These are phyloP conservation scores for Globodera ellingtonae DNA, from an alignment of 1,140 invertebrate species.

Conservation along the genomic window DNA sequence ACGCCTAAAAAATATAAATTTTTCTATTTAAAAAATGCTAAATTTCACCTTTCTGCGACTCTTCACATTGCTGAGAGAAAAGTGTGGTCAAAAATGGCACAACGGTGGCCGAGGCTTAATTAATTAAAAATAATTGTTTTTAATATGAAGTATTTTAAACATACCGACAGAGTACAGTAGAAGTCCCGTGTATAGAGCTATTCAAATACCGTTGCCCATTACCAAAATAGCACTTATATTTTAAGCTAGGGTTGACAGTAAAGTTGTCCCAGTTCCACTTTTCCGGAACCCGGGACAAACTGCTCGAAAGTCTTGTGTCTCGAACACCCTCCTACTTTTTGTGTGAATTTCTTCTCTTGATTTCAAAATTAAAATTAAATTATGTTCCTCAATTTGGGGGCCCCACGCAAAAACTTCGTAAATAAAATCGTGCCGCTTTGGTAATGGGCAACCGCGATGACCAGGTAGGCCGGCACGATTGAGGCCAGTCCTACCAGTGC, in stretches of 20 bases:
- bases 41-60: background rate
- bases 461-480: constrained; percentile 84
- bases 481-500: constrained; percentile 79
- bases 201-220: background rate
- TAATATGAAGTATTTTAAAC: constrained; percentile 14
- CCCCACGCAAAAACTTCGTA: too few species aligned
- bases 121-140: background rate
- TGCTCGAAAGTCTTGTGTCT: too few species aligned
- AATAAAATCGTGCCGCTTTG: constrained; percentile 26
- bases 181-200: background rate
- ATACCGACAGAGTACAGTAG: background rate
- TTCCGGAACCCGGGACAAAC: too few species aligned
- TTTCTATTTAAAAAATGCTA: background rate
- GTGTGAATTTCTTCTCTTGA: too few species aligned
- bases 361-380: too few species aligned
- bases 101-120: constrained; percentile 29
- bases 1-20: background rate
- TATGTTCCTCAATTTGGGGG: too few species aligned
- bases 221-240: background rate
- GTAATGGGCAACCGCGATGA: constrained; percentile 77
- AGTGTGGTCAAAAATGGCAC: constrained; percentile 29
- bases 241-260: background rate
- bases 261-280: too few species aligned
- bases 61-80: constrained; percentile 21
- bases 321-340: too few species aligned